phyloP scores from a whole-genome alignment of 2,888 invertebrate species.

The Graphium colonna region DNA sequence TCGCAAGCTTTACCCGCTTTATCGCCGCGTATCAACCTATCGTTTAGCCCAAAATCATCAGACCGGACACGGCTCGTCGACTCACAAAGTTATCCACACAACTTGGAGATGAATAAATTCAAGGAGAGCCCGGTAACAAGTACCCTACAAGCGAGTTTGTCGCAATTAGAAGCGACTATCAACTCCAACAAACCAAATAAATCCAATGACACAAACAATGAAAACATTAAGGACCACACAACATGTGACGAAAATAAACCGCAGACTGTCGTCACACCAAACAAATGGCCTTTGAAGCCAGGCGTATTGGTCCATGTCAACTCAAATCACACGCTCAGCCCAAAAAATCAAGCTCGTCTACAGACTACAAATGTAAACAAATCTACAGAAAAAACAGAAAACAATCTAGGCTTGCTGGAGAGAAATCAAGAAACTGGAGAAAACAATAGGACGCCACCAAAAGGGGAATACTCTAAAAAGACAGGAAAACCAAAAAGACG shows the following conservation, averaged over 20 bases:
- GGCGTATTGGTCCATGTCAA: constrained; percentile 94
- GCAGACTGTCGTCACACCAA: constrained; percentile 73
- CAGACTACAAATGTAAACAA: constrained; percentile 39
- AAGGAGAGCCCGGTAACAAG: constrained; percentile 44
- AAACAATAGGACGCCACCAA: constrained; percentile 35
- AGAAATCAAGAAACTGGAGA: constrained; percentile 48
- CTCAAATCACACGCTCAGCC: constrained; percentile 86
- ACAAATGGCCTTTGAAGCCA: constrained; percentile 92
- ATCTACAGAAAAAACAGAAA: constrained; percentile 34
- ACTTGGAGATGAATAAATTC: constrained; percentile 61
- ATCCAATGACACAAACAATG: constrained; percentile 38
- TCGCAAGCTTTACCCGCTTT: constrained; percentile 76
- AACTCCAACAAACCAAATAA: constrained; percentile 33
- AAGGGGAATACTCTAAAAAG: constrained; percentile 63
- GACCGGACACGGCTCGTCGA: constrained; percentile 72
- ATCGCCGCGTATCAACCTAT: constrained; percentile 65
- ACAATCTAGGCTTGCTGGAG: constrained; percentile 66
- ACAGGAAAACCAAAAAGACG: constrained; percentile 56
- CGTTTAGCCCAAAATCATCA: constrained; percentile 69
- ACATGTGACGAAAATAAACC: constrained; percentile 47
- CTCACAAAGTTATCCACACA: constrained; percentile 44
- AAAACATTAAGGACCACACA: constrained; percentile 45
- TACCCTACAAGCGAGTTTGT: constrained; percentile 48
- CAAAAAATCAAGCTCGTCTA: constrained; percentile 72
- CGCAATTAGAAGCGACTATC: constrained; percentile 52